Conservation (phyloP, 2,888 invertebrate genomes). For the Epicampocera succincta region DNA sequence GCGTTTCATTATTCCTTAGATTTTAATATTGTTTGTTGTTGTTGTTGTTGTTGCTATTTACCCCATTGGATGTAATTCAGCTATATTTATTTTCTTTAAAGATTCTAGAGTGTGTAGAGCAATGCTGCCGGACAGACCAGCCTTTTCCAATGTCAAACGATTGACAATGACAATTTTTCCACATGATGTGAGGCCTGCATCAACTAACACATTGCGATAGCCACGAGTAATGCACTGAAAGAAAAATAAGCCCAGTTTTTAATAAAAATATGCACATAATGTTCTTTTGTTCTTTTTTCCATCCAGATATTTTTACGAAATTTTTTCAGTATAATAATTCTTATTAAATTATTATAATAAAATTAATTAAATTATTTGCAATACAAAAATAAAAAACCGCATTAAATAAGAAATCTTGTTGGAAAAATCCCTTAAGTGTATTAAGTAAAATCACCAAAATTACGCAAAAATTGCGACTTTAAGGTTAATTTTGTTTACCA, state of each 20-base stretch:
- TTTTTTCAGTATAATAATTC: no score
- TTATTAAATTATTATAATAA: no score
- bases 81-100: slow-evolving; percentile 79
- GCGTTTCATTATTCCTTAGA: neutral
- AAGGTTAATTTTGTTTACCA: no score
- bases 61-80: slow-evolving; percentile 81
- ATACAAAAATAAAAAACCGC: no score
- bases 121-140: slow-evolving; percentile 76
- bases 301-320: no score
- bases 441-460: no score
- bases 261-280: no score
- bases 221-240: slow-evolving; percentile 79
- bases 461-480: no score
- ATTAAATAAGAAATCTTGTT: no score
- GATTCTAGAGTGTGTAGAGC: slow-evolving; percentile 76
- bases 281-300: no score
- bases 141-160: slow-evolving; percentile 78
- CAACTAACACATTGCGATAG: slow-evolving; percentile 80
- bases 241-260: slow-evolving; percentile 6
- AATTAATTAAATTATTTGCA: no score
- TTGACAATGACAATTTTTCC: slow-evolving; percentile 80
- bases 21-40: neutral
- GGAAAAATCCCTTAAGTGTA: no score
- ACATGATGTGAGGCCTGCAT: slow-evolving; percentile 79
- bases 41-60: slow-evolving; percentile 63